Base-by-base conservation (phyloP, 1,140 invertebrate genomes). In the Ericerus pela region DNA sequence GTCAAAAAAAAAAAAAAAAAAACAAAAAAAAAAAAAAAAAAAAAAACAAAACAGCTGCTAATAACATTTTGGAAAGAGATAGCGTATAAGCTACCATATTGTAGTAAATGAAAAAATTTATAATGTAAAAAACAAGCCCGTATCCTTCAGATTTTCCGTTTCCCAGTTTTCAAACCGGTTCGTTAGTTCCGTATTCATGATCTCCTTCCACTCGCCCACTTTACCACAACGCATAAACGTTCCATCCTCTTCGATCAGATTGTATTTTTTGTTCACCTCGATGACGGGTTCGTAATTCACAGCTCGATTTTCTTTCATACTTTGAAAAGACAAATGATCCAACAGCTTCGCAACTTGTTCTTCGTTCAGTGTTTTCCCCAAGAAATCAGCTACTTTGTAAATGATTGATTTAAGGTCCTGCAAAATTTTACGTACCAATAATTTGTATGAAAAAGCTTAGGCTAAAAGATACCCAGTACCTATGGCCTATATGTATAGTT, bases 191-290 rank as follows among this genome's bases (percentile, higher is more conserved):
- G 77, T 72, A 4, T 77, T 76, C 79, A 91, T 87, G 58, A 85
- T 76, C 68, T 87, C 86, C 59, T 78, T 80, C 82, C 85, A 90
- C 64, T 89, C 86, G 0, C 88, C 88, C 26, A 88, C 78, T 68
- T 82, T 76, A 0, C 87, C 87, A 63, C 85, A 86, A 14, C 86
- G 72, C 54, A 88, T 86, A 63, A 89, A 87, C 62, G 76, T 78
- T 0, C 72, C 64, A 30, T 79, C 69, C 0, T 74, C 73, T 58
- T 77, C 62, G 54, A 76, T 70, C 52, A 73, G 53, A 20, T 72
- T 70, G 47, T 64, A 67, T 43, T 69, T 71, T 43, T 68, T 72
- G 41, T 73, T 71, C 14, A 72, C 64, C 36, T 72, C 66, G 0
- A 70, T 64, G 0, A 68, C 64, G 1, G 65, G 63, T 22, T 63